Conservation (phyloP, 2,113 vertebrate genomes). For the Empidonax alnorum region DNA sequence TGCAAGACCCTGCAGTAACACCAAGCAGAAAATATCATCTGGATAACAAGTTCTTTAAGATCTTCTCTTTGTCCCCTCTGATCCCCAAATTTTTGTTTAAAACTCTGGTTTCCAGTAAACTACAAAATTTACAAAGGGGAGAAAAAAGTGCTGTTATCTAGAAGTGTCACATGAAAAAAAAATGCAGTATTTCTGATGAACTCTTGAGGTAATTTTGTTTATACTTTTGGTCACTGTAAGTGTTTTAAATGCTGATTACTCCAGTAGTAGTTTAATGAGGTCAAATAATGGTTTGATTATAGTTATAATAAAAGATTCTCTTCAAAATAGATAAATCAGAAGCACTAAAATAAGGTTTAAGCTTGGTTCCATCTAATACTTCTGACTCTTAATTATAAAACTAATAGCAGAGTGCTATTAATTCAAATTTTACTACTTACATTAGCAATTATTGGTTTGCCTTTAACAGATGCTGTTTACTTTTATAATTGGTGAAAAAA, state of each 20-base stretch:
- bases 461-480: not conserved
- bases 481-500: not conserved
- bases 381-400: not conserved
- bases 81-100: not conserved
- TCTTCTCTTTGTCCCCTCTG: not conserved
- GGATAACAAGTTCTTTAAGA: not conserved
- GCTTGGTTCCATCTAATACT: not conserved
- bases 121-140: not conserved
- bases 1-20: not conserved
- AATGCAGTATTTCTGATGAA: not conserved
- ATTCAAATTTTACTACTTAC: not conserved
- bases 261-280: not conserved
- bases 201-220: not conserved
- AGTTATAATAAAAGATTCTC: not conserved
- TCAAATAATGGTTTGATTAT: not conserved
- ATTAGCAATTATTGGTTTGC: not conserved
- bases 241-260: not conserved
- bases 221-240: not conserved
- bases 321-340: not conserved
- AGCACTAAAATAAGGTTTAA: not conserved
- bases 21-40: not conserved
- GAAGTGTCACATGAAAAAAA: not conserved
- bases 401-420: not conserved
- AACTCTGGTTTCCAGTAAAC: not conserved
- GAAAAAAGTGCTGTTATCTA: not conserved